phyloP scores from a whole-genome alignment of 1,140 invertebrate genomes.

The Armadillidium nasatum region DNA sequence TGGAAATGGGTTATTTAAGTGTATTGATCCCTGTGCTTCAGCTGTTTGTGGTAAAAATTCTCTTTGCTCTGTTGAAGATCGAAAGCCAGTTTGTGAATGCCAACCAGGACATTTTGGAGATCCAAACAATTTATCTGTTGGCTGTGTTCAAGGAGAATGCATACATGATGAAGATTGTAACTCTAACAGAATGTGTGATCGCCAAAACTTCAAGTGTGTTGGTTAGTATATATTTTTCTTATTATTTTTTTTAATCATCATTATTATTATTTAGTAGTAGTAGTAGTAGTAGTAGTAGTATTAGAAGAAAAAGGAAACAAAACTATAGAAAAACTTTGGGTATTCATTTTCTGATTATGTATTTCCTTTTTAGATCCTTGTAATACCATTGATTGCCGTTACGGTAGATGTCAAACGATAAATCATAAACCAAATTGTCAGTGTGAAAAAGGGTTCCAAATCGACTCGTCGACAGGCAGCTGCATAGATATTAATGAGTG shows the following conservation, averaged over 20 bases:
- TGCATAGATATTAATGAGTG: constrained; percentile 60
- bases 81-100: constrained; percentile 66
- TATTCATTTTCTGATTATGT: neutral
- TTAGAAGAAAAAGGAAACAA: no score
- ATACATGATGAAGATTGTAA: constrained; percentile 68
- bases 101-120: constrained; percentile 74
- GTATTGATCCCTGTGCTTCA: constrained; percentile 66
- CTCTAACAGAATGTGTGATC: constrained; percentile 67
- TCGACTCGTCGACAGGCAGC: constrained; percentile 62
- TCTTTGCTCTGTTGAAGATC: constrained; percentile 57
- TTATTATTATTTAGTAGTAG: no score
- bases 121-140: constrained; percentile 58
- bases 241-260: no score
- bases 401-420: constrained; percentile 48
- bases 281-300: no score
- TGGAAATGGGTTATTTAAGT: constrained; percentile 55
- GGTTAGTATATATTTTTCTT: constrained; percentile 30
- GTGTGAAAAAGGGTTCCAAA: constrained; percentile 47
- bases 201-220: constrained; percentile 45
- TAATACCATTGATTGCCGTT: constrained; percentile 47
- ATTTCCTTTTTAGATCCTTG: constrained; percentile 46
- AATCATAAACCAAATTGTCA: constrained; percentile 49
- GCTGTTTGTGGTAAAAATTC: constrained; percentile 56
- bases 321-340: no score
- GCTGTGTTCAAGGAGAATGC: constrained; percentile 71